Evolutionary conservation across 2,888 invertebrate genomes (phyloP).

Genomic region (Spodoptera exigua): DNA sequence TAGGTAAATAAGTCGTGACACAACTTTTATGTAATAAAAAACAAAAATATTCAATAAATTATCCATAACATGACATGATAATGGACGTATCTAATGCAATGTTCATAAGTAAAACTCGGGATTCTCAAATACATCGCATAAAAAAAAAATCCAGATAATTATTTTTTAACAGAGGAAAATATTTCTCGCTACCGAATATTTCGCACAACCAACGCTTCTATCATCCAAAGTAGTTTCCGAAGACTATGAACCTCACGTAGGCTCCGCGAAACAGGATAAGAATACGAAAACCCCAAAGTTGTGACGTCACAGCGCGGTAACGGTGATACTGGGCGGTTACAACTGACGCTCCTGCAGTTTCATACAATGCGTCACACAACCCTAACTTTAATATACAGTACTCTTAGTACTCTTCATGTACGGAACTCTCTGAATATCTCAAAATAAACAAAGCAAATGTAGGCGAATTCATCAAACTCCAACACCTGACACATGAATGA

Average conservation of each 20-base stretch:
- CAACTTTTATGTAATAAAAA: too few relatives aligned
- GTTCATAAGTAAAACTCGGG: too few relatives aligned
- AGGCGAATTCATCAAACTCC: conserved; percentile 14
- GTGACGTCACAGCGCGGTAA: conserved; percentile 17
- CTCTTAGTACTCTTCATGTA: conserved; percentile 17
- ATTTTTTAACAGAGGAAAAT: conserved; percentile 2
- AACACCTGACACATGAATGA: conserved; percentile 41
- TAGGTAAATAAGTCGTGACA: too few relatives aligned
- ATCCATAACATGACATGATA: too few relatives aligned
- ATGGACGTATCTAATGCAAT: too few relatives aligned
- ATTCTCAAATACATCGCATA: too few relatives aligned
- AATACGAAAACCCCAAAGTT: conserved; percentile 4
- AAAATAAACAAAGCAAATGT: conserved; percentile 22
- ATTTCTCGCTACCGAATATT: conserved; percentile 9
- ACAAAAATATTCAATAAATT: too few relatives aligned
- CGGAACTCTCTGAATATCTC: conserved; percentile 30
- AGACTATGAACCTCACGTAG: conserved; percentile 30
- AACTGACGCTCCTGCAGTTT: conserved; percentile 9
- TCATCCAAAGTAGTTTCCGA: conserved; percentile 24
- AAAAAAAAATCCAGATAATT: too few relatives aligned
- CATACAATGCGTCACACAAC: conserved; percentile 36
- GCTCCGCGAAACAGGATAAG: conserved; percentile 28
- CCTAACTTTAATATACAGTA: conserved; percentile 12
- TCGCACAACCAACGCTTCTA: neutral
- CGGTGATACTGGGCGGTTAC: conserved; percentile 5